Conservation (phyloP, 2,113 vertebrate species). For the Carassius gibelio region DNA sequence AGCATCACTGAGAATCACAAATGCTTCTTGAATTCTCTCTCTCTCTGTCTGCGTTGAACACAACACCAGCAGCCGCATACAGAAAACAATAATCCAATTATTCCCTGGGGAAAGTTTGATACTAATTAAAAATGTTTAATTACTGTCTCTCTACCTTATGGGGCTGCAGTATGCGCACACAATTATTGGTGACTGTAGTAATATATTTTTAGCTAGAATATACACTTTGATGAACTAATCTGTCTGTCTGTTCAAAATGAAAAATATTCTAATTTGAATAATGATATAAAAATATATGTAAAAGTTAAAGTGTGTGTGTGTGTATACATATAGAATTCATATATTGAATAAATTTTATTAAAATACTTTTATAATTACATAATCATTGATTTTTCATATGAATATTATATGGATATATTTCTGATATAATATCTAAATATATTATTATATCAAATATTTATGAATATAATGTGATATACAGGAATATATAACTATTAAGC, state of each 20-base stretch:
- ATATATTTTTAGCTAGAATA: not conserved
- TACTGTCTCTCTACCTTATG: conserved; percentile 3
- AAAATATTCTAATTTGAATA: too few relatives aligned
- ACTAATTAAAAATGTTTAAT: conserved; percentile 36
- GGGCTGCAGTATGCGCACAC: not conserved
- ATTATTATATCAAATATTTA: not conserved
- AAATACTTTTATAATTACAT: not conserved
- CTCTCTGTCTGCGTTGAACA: not conserved
- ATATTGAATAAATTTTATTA: not conserved
- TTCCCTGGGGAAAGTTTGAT: conserved; percentile 15
- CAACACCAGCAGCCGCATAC: conserved; percentile 18
- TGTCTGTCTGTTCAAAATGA: too few relatives aligned
- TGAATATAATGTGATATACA: not conserved
- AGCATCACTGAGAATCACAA: conserved; percentile 61
- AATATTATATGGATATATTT: too few relatives aligned
- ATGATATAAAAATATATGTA: too few relatives aligned
- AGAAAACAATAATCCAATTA: conserved; percentile 15
- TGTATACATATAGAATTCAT: too few relatives aligned
- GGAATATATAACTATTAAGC: not conserved
- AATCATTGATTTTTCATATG: too few relatives aligned
- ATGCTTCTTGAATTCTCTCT: conserved; percentile 36
- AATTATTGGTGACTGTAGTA: not conserved
- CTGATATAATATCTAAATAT: too few relatives aligned
- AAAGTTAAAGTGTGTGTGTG: too few relatives aligned
- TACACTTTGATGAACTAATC: not conserved